Evolutionary conservation across 1,140 invertebrate genomes (phyloP), one percentile per base, ranked within the genome.

Genomic region (Thrips palmi): DNA sequence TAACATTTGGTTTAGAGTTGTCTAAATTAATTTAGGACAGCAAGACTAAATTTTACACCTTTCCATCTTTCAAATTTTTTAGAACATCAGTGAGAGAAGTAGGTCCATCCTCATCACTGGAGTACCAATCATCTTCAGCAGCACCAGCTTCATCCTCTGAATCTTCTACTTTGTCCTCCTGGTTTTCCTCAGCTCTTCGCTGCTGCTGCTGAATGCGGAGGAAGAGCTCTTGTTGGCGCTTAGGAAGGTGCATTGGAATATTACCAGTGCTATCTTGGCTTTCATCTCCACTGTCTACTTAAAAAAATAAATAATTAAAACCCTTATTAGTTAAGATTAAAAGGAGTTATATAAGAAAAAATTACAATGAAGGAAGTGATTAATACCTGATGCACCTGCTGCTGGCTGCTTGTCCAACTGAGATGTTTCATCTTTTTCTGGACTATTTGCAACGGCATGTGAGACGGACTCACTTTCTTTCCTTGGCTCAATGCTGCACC

Each of bases 81-180:
- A 27, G 12, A 27, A 27, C 24, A 8, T 8, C 24, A 27, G 7
- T 27, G n/a, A n/a, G n/a, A n/a, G n/a, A n/a, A n/a, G n/a, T n/a
- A n/a, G n/a, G n/a, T 30, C 28, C 56, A 22, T 78, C 74, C 42
- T 78, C 74, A 34, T 82, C 76, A 46, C 75, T 77, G 0, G 75
- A 79, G 51, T 80, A 81, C 76, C 77, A 80, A 49, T 77, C 71
- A 40, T 77, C 74, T 41, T 74, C 65, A 34, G 48, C 49, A 15
- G 63, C 56, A 22, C 67, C 57, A 44, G 62, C 63, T 36, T 65
- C 63, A 24, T 64, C 54, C 28, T 67, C 46, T 19, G 47, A 41
- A 33, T 45, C 40, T 7, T 49, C 60, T 36, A 59, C 57, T 35
- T 65, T 59, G 8, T 18, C 17, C 22, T 40, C 44, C 34, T 40